Base-by-base conservation (phyloP, 1,140 invertebrate genomes). In the Potamilus streckersoni region DNA sequence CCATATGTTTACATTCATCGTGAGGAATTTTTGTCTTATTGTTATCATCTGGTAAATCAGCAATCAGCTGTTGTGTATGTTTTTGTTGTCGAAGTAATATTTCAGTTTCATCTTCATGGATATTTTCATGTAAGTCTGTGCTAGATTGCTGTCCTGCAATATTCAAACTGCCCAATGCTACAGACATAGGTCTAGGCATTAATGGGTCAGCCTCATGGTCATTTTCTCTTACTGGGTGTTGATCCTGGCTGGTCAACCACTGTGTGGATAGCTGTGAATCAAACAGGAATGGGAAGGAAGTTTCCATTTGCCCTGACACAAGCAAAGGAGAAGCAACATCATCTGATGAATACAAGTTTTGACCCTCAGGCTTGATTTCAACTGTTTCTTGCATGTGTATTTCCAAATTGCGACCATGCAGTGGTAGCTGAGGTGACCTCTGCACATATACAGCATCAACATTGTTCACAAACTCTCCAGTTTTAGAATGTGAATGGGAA, bases 331-430 rank as follows among this genome's bases (percentile, higher is more conserved):
- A 66, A 17, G n/a, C 6, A 66, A 66, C 56, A 67, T 71, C 69
- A 23, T 70, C 60, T 2, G 59, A 38, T 15, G 69, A 68, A 68
- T 64, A 76, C 16, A 76, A 49, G 19, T 64, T 71, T 38, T 76
- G 38, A 17, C 74, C 67, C 19, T 63, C 14, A 19, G 38, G 38
- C 38, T 49, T 49, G 38, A 49, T 49, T 49, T 49, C 38, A 49
- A 49, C 11, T 66, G 64, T n/a, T 66, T 66, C 64, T 66, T 66
- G 65, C n/a, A 38, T 66, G 20, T 23, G 49, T 59, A 67, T 67
- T 38, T 64, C 67, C 72, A 73, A 49, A 49, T 49, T 4, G 38
- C 11, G 38, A 49, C 67, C 67, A 27, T 66, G 55, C 17, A 73
- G 14, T 15, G 72, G 57, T 17, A 67, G 27, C 59, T 73, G 56